These are phyloP conservation scores for Rhynchonycteris naso DNA, from an alignment of 2,797 vertebrate genomes.

Conservation along the genomic window DNA sequence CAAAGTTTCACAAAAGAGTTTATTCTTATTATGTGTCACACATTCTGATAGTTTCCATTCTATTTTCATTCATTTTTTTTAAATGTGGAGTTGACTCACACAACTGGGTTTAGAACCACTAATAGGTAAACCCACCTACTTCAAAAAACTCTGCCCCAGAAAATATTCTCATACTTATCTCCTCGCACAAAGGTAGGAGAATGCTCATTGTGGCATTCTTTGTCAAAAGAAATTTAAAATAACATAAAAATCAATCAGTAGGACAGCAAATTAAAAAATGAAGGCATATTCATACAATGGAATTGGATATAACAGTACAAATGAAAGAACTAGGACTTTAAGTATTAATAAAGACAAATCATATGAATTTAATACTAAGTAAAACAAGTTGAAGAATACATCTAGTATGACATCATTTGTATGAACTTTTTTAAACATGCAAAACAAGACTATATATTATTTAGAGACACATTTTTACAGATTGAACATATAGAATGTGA, in stretches of 20 bases:
- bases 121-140: constrained; percentile 53
- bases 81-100: constrained; percentile 60
- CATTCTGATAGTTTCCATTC: constrained; percentile 61
- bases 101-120: constrained; percentile 64
- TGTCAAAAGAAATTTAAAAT: constrained; percentile 37
- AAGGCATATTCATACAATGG: neutral
- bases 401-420: neutral
- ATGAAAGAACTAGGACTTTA: neutral
- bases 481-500: constrained; percentile 1
- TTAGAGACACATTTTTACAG: neutral
- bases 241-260: neutral
- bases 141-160: constrained; percentile 46
- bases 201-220: neutral
- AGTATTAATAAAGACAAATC: constrained; percentile 18
- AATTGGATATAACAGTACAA: constrained; percentile 33
- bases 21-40: constrained; percentile 52
- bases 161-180: constrained; percentile 41
- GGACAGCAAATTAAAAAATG: constrained; percentile 21
- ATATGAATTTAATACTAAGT: constrained; percentile 47
- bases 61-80: constrained; percentile 64
- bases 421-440: constrained; percentile 22
- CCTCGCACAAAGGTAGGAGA: neutral
- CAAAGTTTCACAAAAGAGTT: constrained; percentile 45
- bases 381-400: constrained; percentile 28
- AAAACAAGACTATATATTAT: neutral